Evolutionary conservation across 2,888 invertebrate species (phyloP).

Genomic region (Anticlea derivata): DNA sequence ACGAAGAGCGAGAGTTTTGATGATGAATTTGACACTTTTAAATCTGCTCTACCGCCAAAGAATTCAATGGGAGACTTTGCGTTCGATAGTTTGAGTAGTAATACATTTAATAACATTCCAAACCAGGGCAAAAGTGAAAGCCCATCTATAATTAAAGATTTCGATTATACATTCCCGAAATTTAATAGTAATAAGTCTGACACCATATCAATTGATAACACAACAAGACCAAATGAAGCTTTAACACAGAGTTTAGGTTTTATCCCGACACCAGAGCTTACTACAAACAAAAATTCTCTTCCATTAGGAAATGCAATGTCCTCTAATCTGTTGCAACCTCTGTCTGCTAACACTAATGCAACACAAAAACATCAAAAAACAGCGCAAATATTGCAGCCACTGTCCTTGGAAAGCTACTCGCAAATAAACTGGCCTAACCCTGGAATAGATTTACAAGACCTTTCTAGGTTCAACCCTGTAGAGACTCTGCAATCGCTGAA

Average conservation of each 20-base stretch:
- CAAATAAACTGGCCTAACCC: constrained; percentile 87
- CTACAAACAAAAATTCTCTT: constrained; percentile 37
- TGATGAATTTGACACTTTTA: constrained; percentile 77
- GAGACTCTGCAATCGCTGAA: constrained; percentile 74
- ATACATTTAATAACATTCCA: constrained; percentile 39
- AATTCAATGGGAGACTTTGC: constrained; percentile 35
- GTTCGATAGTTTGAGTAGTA: constrained; percentile 33
- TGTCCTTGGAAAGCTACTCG: constrained; percentile 77
- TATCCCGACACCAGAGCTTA: constrained; percentile 37
- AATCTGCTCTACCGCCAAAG: constrained; percentile 63
- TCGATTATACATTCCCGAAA: constrained; percentile 47
- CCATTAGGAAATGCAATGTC: constrained; percentile 32
- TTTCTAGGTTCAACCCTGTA: constrained; percentile 78
- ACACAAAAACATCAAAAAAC: constrained; percentile 56
- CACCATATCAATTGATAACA: constrained; percentile 52
- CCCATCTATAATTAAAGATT: constrained; percentile 34
- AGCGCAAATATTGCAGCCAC: constrained; percentile 76
- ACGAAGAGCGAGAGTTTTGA: constrained; percentile 45
- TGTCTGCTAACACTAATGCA: constrained; percentile 41
- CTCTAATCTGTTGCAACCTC: constrained; percentile 60
- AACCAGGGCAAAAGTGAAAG: constrained; percentile 33
- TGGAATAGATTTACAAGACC: constrained; percentile 79
- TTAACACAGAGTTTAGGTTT: constrained; percentile 42
- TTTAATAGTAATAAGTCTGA: constrained; percentile 51
- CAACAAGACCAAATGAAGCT: constrained; percentile 46